Percentiles rank a stretch among this genome's conserved stretches.
Conservation (phyloP, 2,888 invertebrate species). For the Eulithis prunata region DNA sequence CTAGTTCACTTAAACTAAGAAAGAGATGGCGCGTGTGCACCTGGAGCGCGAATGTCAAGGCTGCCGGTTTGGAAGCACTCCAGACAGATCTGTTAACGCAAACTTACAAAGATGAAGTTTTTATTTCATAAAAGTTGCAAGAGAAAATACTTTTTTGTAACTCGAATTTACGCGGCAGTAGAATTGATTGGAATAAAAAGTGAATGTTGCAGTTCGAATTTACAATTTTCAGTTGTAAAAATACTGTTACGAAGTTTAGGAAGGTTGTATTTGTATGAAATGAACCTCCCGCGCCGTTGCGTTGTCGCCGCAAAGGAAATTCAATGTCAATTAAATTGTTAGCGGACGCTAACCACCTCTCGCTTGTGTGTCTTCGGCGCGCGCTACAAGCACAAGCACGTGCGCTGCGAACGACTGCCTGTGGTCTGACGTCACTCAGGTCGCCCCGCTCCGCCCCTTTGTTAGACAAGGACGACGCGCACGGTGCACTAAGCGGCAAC, state of each 20-base stretch:
- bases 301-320: constrained; percentile 46
- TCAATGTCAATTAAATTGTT: constrained; percentile 64
- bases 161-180: too few species aligned
- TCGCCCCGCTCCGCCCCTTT: constrained; percentile 70
- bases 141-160: too few species aligned
- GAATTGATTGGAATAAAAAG: too few species aligned
- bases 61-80: constrained; percentile 74
- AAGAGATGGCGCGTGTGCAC: constrained; percentile 64
- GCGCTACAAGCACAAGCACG: constrained; percentile 82
- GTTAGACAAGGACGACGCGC: constrained; percentile 59
- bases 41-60: constrained; percentile 81
- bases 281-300: not conserved
- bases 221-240: too few species aligned
- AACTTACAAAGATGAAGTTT: constrained; percentile 3
- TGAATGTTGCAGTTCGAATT: too few species aligned
- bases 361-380: constrained; percentile 72
- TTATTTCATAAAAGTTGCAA: too few species aligned
- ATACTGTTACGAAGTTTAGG: not conserved
- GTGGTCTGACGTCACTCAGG: constrained; percentile 77
- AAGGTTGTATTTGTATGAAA: not conserved
- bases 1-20: constrained; percentile 51
- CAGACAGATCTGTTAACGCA: constrained; percentile 47
- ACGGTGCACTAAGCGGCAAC: constrained; percentile 67
- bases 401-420: constrained; percentile 68
- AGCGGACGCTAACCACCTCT: constrained; percentile 58